phyloP scores from a whole-genome alignment of 1,140 invertebrate species.

The Dreissena rostriformis region DNA sequence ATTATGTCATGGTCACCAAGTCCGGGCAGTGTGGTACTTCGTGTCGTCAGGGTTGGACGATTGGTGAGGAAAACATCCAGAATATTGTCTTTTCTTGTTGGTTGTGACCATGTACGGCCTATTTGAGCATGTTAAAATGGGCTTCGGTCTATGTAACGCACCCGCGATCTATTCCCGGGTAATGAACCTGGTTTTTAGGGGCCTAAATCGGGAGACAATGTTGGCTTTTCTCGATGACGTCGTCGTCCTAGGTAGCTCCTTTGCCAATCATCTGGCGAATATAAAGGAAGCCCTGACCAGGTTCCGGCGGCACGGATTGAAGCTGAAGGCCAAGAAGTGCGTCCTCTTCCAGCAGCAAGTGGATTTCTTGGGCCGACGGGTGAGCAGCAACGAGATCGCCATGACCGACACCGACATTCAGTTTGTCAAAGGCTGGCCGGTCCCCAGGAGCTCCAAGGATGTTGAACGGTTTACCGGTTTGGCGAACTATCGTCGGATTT shows the following conservation, averaged over 20 bases:
- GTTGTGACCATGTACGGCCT: not conserved
- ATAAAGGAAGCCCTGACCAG: not conserved
- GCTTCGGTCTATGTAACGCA: no score
- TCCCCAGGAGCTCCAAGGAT: slow-evolving; percentile 9
- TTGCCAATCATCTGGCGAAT: not conserved
- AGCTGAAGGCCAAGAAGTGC: slow-evolving; percentile 42
- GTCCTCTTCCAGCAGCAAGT: slow-evolving; percentile 37
- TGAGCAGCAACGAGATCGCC: slow-evolving; percentile 26
- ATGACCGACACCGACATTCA: not conserved
- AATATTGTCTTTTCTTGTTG: slow-evolving; percentile 34
- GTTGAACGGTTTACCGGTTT: slow-evolving; percentile 37
- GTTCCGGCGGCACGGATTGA: slow-evolving; percentile 10
- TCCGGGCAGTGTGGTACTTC: slow-evolving; percentile 24
- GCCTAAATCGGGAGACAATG: not conserved
- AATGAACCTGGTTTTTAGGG: slow-evolving; percentile 1
- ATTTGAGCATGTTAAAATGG: no score
- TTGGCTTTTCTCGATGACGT: slow-evolving; percentile 3
- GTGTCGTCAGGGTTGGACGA: slow-evolving; percentile 15
- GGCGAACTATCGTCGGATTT: slow-evolving; percentile 19
- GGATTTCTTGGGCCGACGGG: slow-evolving; percentile 39
- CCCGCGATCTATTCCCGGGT: slow-evolving; percentile 6
- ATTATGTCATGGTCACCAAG: slow-evolving; percentile 27
- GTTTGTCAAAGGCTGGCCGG: slow-evolving; percentile 21
- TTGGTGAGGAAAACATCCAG: slow-evolving; percentile 40
- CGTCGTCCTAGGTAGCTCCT: slow-evolving; percentile 9